Conservation (phyloP, 2,888 invertebrate species). For the Latrodectus hesperus region DNA sequence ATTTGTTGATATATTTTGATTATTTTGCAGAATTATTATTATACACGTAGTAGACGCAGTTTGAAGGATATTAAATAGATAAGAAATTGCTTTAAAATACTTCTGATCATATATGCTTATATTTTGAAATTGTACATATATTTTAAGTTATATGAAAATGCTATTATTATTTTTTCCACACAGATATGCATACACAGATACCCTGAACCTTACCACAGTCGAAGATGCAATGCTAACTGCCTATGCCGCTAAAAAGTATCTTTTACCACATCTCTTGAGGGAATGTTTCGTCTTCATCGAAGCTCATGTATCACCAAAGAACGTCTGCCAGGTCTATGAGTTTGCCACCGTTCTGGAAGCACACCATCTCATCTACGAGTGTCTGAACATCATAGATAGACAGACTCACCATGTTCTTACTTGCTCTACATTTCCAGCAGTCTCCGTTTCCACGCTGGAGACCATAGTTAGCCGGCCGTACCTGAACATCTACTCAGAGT, state of each 20-base stretch:
- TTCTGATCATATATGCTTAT: background rate
- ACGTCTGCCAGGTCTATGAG: conserved; percentile 72
- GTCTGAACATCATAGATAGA: conserved; percentile 72
- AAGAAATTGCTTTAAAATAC: background rate
- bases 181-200: conserved; percentile 72
- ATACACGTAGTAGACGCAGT: too few species aligned
- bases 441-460: conserved; percentile 70
- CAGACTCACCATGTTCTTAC: conserved; percentile 72
- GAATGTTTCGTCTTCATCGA: conserved; percentile 72
- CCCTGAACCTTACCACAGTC: conserved; percentile 71
- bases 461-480: conserved; percentile 71
- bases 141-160: background rate
- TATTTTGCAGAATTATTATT: background rate
- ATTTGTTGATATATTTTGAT: background rate
- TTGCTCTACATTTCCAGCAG: conserved; percentile 54
- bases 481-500: conserved; percentile 71
- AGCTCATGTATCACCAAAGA: conserved; percentile 71
- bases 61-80: background rate
- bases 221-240: conserved; percentile 72
- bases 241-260: conserved; percentile 72
- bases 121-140: background rate
- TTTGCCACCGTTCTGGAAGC: conserved; percentile 71
- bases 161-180: background rate
- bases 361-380: conserved; percentile 71
- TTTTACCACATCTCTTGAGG: conserved; percentile 71